Evolutionary conservation across 2,113 vertebrate genomes (phyloP), one percentile per base, ranked within the genome.

Genomic region (Triplophysa tibetana): DNA sequence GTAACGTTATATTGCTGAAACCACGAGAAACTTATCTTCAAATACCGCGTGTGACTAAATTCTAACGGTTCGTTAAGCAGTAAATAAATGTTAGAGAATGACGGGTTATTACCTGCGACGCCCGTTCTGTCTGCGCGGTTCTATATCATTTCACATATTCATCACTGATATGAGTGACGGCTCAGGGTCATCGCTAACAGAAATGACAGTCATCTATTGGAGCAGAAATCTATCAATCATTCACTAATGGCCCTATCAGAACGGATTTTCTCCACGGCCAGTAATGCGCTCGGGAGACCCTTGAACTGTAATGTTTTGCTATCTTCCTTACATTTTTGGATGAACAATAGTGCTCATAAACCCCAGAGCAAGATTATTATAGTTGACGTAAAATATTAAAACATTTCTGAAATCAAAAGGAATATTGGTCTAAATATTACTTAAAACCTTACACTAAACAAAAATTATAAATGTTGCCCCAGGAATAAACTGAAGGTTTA

Each of bases 81-180:
- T 60, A 45, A 66, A 72, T 58, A 63, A 75, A 70, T 50, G 56
- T 54, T 23, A 21, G 19, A 48, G 43, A 69, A 33, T 11, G 56
- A 41, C 29, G n/a, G 56, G 24, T 66, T 67, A 78, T 56, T 21
- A 58, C 50, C 58, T 56, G 52, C 16, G 33, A 66, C n/a, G 58
- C 54, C 56, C 67, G 56, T 52, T 77, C 64, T 43, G 43, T 8
- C 69, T 56, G 38, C 8, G 48, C 7, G 48, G 48, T 70, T 81
- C 76, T 73, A 63, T 63, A 77, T 60, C 70, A 75, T 82, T 82
- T 81, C 74, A 75, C 77, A 79, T 79, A 63, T 70, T 75, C 69
- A 76, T 82, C 80, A 82, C 60, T 79, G 75, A 75, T 65, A 66
- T 79, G 74, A 81, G 69, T 77, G 83, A 79, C 80, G 60, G 83